Percentiles rank a stretch among this genome's conserved stretches.
These are phyloP conservation scores for Stegastes partitus DNA, from an alignment of 2,113 vertebrate genomes.

Conservation along the genomic window DNA sequence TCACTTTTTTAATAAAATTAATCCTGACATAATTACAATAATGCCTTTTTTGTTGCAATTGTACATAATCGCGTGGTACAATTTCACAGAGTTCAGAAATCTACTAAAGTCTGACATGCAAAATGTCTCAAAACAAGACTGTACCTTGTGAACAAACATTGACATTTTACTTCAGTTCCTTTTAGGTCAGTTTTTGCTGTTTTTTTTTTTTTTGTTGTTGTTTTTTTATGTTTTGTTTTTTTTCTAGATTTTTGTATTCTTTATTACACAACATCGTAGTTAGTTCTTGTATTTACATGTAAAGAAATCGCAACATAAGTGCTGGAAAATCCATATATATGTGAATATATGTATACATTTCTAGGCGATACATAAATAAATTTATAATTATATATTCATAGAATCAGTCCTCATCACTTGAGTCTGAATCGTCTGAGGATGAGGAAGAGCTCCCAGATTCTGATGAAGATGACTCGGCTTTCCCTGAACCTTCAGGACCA, in stretches of 20 bases:
- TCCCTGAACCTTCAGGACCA: conserved; percentile 95
- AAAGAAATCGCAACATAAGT: conserved; percentile 94
- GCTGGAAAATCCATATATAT: conserved; percentile 89
- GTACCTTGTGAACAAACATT: conserved; percentile 97
- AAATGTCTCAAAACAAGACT: conserved; percentile 96
- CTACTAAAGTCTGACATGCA: conserved; percentile 98
- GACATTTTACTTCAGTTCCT: conserved; percentile 93
- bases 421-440: conserved; percentile 93
- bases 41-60: conserved; percentile 96
- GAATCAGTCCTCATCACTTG: conserved; percentile 95
- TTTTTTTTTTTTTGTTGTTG: conserved; percentile 25
- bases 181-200: conserved; percentile 72
- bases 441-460: conserved; percentile 93
- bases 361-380: conserved; percentile 88
- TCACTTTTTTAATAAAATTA: conserved; percentile 96
- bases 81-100: conserved; percentile 92
- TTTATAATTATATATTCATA: conserved; percentile 81
- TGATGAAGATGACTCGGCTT: conserved; percentile 93
- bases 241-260: conserved; percentile 76
- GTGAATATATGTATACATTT: conserved; percentile 87
- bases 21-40: conserved; percentile 98
- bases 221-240: conserved; percentile 35
- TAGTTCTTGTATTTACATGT: conserved; percentile 95
- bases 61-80: conserved; percentile 96
- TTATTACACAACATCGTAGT: conserved; percentile 94